Evolutionary conservation across 2,888 invertebrate genomes (phyloP).

Genomic region (Drosophila kuntzei): DNA sequence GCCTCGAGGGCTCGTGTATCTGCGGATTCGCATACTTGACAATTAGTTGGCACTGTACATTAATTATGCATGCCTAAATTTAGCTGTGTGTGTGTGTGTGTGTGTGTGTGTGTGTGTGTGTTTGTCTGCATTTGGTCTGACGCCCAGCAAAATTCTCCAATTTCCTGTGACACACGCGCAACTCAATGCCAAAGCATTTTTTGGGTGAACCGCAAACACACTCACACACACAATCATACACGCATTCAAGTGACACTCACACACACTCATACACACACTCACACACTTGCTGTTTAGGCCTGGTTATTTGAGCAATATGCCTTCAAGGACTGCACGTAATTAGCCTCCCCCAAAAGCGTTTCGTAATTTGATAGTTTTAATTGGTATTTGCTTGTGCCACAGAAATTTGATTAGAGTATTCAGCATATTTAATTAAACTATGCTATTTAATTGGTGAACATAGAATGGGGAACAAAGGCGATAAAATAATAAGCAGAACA

Average conservation of each 20-base stretch:
- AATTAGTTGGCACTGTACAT: constrained; percentile 70
- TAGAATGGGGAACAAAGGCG: background rate
- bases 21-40: constrained; percentile 67
- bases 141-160: constrained; percentile 57
- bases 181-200: constrained; percentile 62
- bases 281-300: constrained; percentile 1
- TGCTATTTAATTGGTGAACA: constrained; percentile 33
- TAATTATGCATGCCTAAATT: constrained; percentile 65
- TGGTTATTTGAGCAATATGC: constrained; percentile 46
- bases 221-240: constrained; percentile 2
- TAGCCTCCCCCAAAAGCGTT: constrained; percentile 46
- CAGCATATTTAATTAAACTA: constrained; percentile 51
- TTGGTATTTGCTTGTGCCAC: constrained; percentile 60
- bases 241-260: constrained; percentile 10
- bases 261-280: constrained; percentile 11
- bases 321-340: constrained; percentile 55
- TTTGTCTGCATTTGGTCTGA: constrained; percentile 44
- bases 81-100: constrained; percentile 7
- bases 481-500: background rate
- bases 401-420: constrained; percentile 69
- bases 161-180: constrained; percentile 57
- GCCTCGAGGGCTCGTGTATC: constrained; percentile 34
- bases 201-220: constrained; percentile 64
- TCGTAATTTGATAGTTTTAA: constrained; percentile 78
- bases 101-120: constrained; percentile 12